Evolutionary conservation across 2,113 vertebrate genomes (phyloP).

Genomic region (Thymallus thymallus): DNA sequence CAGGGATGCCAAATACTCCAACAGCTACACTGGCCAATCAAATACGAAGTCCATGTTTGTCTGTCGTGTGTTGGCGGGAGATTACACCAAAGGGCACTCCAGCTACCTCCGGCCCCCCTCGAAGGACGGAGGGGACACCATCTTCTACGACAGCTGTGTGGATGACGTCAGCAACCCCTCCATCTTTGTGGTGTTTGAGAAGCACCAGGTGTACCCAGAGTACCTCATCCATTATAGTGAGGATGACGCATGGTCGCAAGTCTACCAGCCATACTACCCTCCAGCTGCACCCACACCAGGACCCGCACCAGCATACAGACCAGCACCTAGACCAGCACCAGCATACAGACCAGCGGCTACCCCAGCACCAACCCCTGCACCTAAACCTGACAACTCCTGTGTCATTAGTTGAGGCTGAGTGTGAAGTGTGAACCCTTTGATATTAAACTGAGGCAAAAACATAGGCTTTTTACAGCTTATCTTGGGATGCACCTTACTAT

Average conservation of each 20-base stretch:
- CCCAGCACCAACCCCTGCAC: background rate
- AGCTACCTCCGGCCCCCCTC: constrained; percentile 77
- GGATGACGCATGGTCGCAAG: accelerated
- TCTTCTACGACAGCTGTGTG: constrained; percentile 89
- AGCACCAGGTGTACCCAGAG: constrained; percentile 89
- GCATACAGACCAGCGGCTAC: too few relatives aligned
- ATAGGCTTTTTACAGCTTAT: background rate
- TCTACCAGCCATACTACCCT: background rate
- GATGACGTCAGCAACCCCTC: constrained; percentile 75
- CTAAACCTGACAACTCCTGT: background rate
- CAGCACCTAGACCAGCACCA: background rate
- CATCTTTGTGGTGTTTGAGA: constrained; percentile 91
- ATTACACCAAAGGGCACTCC: constrained; percentile 73
- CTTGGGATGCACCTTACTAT: background rate
- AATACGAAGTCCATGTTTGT: constrained; percentile 77
- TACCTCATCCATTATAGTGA: constrained; percentile 83
- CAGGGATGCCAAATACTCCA: constrained; percentile 83
- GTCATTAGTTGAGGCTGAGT: background rate
- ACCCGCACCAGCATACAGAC: background rate
- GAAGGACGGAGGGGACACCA: constrained; percentile 63
- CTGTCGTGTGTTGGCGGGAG: constrained; percentile 85
- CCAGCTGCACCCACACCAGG: background rate
- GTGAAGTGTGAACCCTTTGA: background rate
- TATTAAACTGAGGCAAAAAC: too few relatives aligned
- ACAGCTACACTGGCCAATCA: constrained; percentile 63